phyloP scores from a whole-genome alignment of 2,113 vertebrate species.

The Phyllostomus hastatus region DNA sequence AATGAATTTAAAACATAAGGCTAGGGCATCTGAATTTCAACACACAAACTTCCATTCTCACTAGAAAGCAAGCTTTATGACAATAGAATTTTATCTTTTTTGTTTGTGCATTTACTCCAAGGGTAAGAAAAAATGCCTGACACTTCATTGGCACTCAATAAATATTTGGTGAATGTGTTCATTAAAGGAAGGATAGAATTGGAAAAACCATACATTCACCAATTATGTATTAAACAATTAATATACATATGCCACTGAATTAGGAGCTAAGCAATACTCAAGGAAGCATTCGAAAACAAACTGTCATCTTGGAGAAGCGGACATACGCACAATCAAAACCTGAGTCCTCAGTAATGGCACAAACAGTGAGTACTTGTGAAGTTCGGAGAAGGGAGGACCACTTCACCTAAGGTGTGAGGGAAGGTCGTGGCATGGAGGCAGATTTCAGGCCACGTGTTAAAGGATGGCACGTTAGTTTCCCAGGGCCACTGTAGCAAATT shows the following conservation, averaged over 20 bases:
- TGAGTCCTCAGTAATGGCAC: neutral
- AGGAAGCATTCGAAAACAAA: neutral
- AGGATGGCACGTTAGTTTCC: neutral
- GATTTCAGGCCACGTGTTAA: neutral
- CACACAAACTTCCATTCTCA: neutral
- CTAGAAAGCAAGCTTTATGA: neutral
- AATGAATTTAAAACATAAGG: neutral
- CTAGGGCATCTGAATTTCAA: neutral
- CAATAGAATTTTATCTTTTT: neutral
- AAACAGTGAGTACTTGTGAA: no score
- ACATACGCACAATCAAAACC: neutral
- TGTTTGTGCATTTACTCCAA: neutral
- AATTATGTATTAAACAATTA: neutral
- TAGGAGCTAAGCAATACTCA: neutral
- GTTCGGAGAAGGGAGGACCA: neutral
- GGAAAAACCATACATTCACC: neutral
- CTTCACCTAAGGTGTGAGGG: neutral
- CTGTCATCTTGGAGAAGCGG: neutral
- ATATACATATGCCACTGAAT: neutral
- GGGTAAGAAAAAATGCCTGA: neutral
- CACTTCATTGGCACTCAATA: neutral
- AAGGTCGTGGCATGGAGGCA: neutral
- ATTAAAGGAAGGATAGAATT: neutral
- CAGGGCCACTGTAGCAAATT: neutral
- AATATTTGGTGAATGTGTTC: neutral